phyloP scores from a whole-genome alignment of 1,140 invertebrate genomes.

The Aphidius gifuensis region DNA sequence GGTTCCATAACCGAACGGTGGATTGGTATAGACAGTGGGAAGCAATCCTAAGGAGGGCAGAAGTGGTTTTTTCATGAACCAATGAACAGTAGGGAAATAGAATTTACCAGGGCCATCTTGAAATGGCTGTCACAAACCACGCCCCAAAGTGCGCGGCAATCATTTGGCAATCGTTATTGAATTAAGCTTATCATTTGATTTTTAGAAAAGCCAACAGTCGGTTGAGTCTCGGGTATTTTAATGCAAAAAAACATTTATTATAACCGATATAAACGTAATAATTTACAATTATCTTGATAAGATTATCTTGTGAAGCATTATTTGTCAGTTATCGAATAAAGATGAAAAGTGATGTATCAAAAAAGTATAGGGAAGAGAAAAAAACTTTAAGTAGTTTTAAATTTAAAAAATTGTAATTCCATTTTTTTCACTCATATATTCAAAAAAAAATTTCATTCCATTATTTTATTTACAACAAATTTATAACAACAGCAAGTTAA shows the following conservation, averaged over 20 bases:
- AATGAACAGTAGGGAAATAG: too few species aligned
- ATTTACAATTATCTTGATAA: slow-evolving; percentile 60
- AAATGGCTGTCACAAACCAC: too few species aligned
- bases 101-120: too few species aligned
- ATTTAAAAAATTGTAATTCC: not conserved
- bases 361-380: slow-evolving; percentile 5
- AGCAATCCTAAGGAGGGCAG: too few species aligned
- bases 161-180: slow-evolving; percentile 58
- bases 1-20: too few species aligned
- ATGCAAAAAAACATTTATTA: slow-evolving; percentile 50
- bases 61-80: too few species aligned
- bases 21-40: too few species aligned
- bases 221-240: slow-evolving; percentile 51
- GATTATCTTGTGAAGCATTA: slow-evolving; percentile 50
- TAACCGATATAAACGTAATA: slow-evolving; percentile 57
- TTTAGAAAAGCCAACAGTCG: slow-evolving; percentile 62
- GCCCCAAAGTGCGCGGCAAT: too few species aligned
- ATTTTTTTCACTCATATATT: too few species aligned
- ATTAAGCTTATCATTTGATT: slow-evolving; percentile 75
- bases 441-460: too few species aligned
- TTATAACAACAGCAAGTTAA: too few species aligned
- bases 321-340: slow-evolving; percentile 19
- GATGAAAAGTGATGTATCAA: slow-evolving; percentile 13
- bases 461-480: too few species aligned
- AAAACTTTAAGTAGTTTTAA: not conserved